Evolutionary conservation across 2,888 invertebrate species (phyloP).

Genomic region (Dinocampus coccinellae): DNA sequence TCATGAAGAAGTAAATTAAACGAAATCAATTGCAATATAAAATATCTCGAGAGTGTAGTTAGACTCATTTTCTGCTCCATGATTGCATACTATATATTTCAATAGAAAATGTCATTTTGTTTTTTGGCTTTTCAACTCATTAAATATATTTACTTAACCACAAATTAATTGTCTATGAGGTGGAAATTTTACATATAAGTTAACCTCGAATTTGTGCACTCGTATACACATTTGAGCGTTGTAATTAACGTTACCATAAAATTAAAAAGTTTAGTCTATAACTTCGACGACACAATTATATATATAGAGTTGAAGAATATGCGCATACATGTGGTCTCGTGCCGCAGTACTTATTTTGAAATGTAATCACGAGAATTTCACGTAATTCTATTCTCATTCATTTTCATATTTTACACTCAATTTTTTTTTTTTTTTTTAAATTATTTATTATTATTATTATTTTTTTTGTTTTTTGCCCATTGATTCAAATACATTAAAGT

Average conservation of each 20-base stretch:
- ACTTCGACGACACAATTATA: neutral
- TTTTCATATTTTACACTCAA: neutral
- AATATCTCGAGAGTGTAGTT: neutral
- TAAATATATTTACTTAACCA: neutral
- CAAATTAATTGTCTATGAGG: neutral
- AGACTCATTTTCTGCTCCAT: neutral
- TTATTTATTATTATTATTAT: too few species aligned
- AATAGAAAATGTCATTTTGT: neutral
- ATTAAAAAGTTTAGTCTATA: neutral
- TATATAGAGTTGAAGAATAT: too few species aligned
- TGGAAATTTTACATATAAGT: neutral
- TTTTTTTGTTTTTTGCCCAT: neutral
- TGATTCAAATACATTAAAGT: neutral
- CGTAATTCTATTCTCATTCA: neutral
- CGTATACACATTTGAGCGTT: neutral
- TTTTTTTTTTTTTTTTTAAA: too few species aligned
- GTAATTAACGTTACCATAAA: neutral
- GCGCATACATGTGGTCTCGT: too few species aligned
- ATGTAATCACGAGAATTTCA: neutral
- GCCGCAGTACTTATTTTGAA: neutral
- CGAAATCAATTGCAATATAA: neutral
- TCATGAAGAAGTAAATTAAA: neutral
- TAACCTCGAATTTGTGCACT: neutral
- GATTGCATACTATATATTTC: neutral
- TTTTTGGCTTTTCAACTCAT: neutral